phyloP scores from a whole-genome alignment of 2,888 invertebrate genomes.

The Monopis laevigella region DNA sequence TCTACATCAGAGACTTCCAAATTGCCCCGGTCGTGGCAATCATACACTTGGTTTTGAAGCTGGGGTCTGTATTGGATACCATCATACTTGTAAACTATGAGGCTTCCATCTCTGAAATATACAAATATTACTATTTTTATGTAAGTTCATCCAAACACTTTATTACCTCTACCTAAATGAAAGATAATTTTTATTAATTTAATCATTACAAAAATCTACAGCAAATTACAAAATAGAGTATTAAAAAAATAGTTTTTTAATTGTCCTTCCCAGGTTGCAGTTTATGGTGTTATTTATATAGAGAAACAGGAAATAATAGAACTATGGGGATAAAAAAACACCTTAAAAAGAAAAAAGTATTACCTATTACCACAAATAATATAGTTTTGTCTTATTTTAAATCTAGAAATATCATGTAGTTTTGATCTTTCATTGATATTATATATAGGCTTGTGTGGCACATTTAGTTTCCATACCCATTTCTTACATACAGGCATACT shows the following conservation, averaged over 20 bases:
- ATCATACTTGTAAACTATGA: slow-evolving; percentile 31
- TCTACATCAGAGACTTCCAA: slow-evolving; percentile 51
- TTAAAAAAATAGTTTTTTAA: too few relatives aligned
- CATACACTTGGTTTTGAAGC: slow-evolving; percentile 31
- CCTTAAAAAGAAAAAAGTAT: not conserved
- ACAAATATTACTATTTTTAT: too few relatives aligned
- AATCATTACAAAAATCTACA: too few relatives aligned
- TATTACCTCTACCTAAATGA: too few relatives aligned
- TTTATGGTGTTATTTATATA: too few relatives aligned
- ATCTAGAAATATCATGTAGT: slow-evolving; percentile 56
- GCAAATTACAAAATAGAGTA: too few relatives aligned
- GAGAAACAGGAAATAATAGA: too few relatives aligned
- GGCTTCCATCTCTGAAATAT: slow-evolving; percentile 47
- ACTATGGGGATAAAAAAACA: not conserved
- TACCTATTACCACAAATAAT: slow-evolving; percentile 56
- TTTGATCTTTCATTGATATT: too few relatives aligned
- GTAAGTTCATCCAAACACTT: too few relatives aligned
- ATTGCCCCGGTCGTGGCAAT: slow-evolving; percentile 40
- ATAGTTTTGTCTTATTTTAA: slow-evolving; percentile 35
- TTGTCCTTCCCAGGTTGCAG: too few relatives aligned
- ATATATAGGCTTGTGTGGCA: slow-evolving; percentile 36
- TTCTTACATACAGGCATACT: slow-evolving; percentile 29
- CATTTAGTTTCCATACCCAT: slow-evolving; percentile 34
- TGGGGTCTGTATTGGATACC: slow-evolving; percentile 28
- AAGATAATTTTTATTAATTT: too few relatives aligned